Percentiles rank a stretch among this genome's conserved stretches.
Conservation (phyloP, 2,113 vertebrate genomes). For the Tringa solitaria region DNA sequence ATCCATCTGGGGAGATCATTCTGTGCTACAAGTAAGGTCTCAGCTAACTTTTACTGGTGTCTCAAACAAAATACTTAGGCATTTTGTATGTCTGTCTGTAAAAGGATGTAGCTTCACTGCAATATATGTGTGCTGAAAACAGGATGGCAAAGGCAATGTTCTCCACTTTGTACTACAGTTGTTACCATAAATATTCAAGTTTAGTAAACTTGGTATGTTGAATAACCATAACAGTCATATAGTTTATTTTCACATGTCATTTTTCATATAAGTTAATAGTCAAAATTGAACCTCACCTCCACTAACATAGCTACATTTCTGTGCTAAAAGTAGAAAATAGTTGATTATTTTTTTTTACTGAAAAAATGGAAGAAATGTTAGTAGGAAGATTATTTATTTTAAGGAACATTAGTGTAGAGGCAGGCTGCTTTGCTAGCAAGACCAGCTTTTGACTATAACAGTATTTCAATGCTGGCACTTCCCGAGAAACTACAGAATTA, state of each 20-base stretch:
- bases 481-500: background rate
- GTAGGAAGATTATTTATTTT: background rate
- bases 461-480: background rate
- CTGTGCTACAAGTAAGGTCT: background rate
- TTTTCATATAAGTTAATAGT: background rate
- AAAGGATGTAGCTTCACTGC: background rate
- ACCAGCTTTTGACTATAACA: background rate
- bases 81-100: background rate
- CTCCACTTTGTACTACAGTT: background rate
- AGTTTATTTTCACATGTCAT: fast-evolving
- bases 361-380: background rate
- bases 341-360: background rate
- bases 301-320: background rate
- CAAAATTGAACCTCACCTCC: background rate
- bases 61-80: background rate
- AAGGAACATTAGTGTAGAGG: background rate
- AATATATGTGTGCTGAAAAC: background rate
- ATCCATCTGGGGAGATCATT: background rate
- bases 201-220: fast-evolving
- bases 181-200: background rate
- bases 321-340: background rate
- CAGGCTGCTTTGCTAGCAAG: background rate
- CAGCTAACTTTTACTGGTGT: background rate
- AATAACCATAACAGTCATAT: fast-evolving
- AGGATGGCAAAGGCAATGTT: background rate